Evolutionary conservation across 1,140 invertebrate species (phyloP), one percentile per base, ranked within the genome.

Genomic region (Parasteatoda tepidariorum): DNA sequence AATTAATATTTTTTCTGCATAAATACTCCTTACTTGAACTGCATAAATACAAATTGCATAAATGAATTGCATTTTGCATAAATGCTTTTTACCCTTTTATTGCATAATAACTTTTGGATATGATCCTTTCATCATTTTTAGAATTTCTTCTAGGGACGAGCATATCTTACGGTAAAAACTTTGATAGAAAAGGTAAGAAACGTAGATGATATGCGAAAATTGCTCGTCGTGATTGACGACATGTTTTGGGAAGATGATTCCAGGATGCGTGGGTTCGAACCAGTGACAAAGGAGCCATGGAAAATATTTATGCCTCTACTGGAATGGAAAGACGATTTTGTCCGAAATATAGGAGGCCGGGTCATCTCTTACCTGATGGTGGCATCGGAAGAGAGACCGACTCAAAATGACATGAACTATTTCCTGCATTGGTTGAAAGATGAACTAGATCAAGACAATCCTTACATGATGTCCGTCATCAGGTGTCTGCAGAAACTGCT

Each of bases 171-270:
- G 1, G 18, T 79, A 0, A 24, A 55, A 30, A n/a, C 15, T 5
- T 7, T 70, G 7, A 22, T 70, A 0, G 31, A 71, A 4, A 6
- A 67, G 3, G 54, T 71, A 11, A 38, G 13, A 18, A 18, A 48
- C 5, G 78, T 61, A 6, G 55, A 82, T 18, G 78, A 71, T 22
- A 82, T 70, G 3, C 54, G 61, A 33, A 38, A 82, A 30, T 41
- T 82, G 28, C 57, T 82, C 6, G 31, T 82, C 4, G 54, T 82
- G 18, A 30, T 82, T 6, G 54, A 82, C 54, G 78, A 82, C 24
- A 61, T 70, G 28, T 2, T 82, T 33, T n/a, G 15, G 24, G 78
- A 82, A 31, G 67, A 82, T 15, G 15, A 33, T 3, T 1, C 34
- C 0, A 2, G 55, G 3, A 9, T 48, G 0, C 3, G n/a, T 9